These are phyloP conservation scores for Ataeniobius toweri DNA, from an alignment of 2,797 vertebrate species.

Conservation along the genomic window DNA sequence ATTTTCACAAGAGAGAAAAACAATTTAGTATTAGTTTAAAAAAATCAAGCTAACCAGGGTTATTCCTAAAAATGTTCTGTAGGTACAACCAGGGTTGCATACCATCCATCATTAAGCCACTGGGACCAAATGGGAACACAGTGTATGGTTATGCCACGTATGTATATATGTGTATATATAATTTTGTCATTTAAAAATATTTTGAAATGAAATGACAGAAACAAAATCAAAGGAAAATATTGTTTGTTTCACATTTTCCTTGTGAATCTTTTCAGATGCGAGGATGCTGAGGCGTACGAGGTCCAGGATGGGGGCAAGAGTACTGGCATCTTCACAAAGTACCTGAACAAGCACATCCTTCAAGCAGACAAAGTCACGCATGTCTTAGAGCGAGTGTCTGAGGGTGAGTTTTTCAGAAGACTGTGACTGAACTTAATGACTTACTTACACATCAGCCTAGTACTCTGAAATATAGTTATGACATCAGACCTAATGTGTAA, in stretches of 20 bases:
- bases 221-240: background rate
- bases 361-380: conserved; percentile 86
- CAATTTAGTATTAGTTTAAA: background rate
- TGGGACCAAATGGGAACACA: conserved; percentile 86
- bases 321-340: conserved; percentile 92
- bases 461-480: too few relatives aligned
- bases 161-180: conserved; percentile 49
- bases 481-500: too few relatives aligned
- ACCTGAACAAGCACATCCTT: conserved; percentile 88
- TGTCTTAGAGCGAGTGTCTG: conserved; percentile 88
- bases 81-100: conserved; percentile 85
- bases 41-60: background rate
- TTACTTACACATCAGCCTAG: too few relatives aligned
- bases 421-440: background rate
- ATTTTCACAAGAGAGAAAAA: background rate
- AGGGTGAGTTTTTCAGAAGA: conserved; percentile 75
- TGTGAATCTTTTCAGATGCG: conserved; percentile 74
- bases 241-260: background rate
- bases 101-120: conserved; percentile 81
- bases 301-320: conserved; percentile 88
- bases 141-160: conserved; percentile 93
- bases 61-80: conserved; percentile 26
- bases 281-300: conserved; percentile 90
- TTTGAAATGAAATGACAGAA: background rate
- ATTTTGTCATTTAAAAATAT: background rate